A percentile compares a stretch with the other conserved stretches of the same genome.
Evolutionary conservation across 2,888 invertebrate species (phyloP).

Genomic region (Xestoiulus laeticollis): DNA sequence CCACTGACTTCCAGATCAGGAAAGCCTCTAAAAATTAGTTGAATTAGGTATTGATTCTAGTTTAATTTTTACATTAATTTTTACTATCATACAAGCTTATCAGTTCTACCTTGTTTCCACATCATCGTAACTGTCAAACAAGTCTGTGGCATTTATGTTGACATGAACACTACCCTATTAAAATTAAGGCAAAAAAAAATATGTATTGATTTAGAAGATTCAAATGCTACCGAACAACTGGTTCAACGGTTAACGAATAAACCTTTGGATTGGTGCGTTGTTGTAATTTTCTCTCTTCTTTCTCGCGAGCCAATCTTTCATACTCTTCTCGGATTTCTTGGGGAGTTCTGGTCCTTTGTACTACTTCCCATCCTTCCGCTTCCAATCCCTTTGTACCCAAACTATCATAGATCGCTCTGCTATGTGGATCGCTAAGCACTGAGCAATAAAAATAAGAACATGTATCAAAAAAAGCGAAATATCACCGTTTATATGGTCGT

Average conservation of each 20-base stretch:
- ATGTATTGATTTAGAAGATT: no score
- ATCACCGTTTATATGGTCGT: no score
- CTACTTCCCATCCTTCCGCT: slow-evolving; percentile 95
- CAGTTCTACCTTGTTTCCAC: slow-evolving; percentile 59
- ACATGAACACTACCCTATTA: slow-evolving; percentile 79
- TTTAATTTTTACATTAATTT: no score
- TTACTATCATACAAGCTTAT: no score
- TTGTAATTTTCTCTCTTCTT: slow-evolving; percentile 86
- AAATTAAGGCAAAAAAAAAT: no score
- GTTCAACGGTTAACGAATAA: no score
- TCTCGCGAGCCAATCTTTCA: slow-evolving; percentile 79
- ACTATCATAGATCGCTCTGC: slow-evolving; percentile 93
- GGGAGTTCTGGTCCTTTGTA: slow-evolving; percentile 89
- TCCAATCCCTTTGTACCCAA: slow-evolving; percentile 89
- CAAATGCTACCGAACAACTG: no score
- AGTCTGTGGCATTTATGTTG: slow-evolving; percentile 90
- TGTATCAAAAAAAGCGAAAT: no score
- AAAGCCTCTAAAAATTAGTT: slow-evolving; percentile 62
- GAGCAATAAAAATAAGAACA: slow-evolving; percentile 59
- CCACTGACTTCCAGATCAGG: slow-evolving; percentile 90
- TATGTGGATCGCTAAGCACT: slow-evolving; percentile 92
- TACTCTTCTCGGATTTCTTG: slow-evolving; percentile 97
- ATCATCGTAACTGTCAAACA: slow-evolving; percentile 82
- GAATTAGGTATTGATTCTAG: no score
- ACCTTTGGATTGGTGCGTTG: slow-evolving; percentile 89